phyloP scores from a whole-genome alignment of 2,888 invertebrate genomes.

The Mesochorus sp. region DNA sequence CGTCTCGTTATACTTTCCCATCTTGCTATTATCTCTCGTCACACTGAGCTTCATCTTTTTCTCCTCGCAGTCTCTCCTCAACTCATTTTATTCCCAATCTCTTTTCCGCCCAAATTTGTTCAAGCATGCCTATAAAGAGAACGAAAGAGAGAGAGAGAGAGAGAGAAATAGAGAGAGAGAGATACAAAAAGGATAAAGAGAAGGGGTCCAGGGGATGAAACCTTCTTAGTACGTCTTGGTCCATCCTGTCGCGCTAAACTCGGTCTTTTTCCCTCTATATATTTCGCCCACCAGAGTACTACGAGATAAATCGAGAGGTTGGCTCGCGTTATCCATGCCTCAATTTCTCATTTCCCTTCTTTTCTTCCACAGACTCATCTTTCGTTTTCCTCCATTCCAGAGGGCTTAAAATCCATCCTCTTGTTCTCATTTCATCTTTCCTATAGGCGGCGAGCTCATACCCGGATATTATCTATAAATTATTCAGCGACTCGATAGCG shows the following conservation, averaged over 20 bases:
- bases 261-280: neutral
- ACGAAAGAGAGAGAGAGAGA: too few relatives aligned
- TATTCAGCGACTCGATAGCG: constrained; percentile 46
- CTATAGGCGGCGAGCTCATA: constrained; percentile 18
- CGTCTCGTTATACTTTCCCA: constrained; percentile 14
- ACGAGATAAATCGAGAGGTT: constrained; percentile 18
- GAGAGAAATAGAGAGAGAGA: too few relatives aligned
- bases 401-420: constrained; percentile 10
- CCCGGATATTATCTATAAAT: constrained; percentile 50
- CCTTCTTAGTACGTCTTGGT: neutral
- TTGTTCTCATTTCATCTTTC: constrained; percentile 48
- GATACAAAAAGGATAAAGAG: constrained; percentile 16
- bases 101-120: neutral
- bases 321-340: constrained; percentile 30
- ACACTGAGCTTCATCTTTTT: neutral
- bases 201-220: neutral
- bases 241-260: constrained; percentile 17
- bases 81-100: constrained; percentile 23
- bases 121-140: neutral
- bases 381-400: constrained; percentile 18
- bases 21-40: constrained; percentile 5
- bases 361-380: constrained; percentile 26
- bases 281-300: constrained; percentile 27
- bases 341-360: constrained; percentile 34
- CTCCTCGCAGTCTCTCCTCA: constrained; percentile 5